Evolutionary conservation across 1,140 invertebrate species (phyloP), one percentile per base, ranked within the genome.

Genomic region (Lysiphlebus fabarum): DNA sequence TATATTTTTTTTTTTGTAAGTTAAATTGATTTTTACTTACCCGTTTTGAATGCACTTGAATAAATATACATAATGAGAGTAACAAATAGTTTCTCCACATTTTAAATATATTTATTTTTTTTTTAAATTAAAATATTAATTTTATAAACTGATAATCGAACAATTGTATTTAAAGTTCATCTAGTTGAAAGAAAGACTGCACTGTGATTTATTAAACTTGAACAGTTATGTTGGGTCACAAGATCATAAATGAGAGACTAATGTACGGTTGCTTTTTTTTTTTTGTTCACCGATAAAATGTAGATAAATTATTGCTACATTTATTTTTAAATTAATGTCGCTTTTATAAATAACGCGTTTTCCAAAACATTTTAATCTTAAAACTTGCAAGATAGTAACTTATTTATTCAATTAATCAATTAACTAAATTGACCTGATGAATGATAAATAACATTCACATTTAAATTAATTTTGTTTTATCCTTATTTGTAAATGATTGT

Each of bases 181-280:
- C 47, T 63, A 61, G 41, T 57, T 57, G 41, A 54, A 64, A 68
- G 64, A 62, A 63, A 61, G 61, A 36, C 33, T 63, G 53, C 67
- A 60, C 61, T 68, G 57, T 57, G 55, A 62, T 65, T 58, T 48
- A 50, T 59, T 65, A 56, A 72, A 67, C 68, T 65, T 58, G 66
- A 68, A 67, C 62, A 64, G 66, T 70, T 67, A 68, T 59, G 65
- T 64, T 61, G 65, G 67, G 65, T 69, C 70, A 69, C 64, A 64
- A 72, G 69, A 76, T 72, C 70, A 70, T 62, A 70, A 69, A 69
- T 63, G 60, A 38, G 54, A 65, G 57, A 68, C 60, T 68, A 70
- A 74, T 58, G 64, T 53, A 65, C 61, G 53, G 70, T 4, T 26
- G 17, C 17, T 26, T 56, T 70, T 51, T 67, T 58, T 62, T 40